A percentile compares a stretch with the other conserved stretches of the same genome.
These are phyloP conservation scores for Nasonovia ribisnigri DNA, from an alignment of 2,888 invertebrate species.

Conservation along the genomic window DNA sequence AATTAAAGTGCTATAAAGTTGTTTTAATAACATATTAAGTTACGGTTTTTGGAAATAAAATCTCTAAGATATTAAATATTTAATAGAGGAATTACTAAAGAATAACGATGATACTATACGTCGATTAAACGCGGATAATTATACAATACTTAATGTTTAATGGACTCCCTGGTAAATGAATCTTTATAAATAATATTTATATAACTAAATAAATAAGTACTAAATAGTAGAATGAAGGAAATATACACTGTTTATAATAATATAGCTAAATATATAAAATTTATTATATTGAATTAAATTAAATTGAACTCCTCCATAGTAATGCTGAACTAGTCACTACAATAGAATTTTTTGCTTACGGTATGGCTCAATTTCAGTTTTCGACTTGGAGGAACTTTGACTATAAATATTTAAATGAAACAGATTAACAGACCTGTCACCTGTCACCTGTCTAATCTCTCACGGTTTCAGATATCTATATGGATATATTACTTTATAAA, in stretches of 20 bases:
- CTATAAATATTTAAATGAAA: no score
- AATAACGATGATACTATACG: neutral
- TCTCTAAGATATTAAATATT: neutral
- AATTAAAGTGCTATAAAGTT: neutral
- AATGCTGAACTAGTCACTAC: no score
- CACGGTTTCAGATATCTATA: no score
- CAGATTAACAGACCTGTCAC: no score
- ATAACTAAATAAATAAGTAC: no score
- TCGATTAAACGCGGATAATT: neutral
- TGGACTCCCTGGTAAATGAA: neutral
- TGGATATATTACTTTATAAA: no score
- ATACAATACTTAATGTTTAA: neutral
- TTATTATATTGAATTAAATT: neutral
- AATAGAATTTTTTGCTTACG: neutral
- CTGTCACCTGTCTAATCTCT: no score
- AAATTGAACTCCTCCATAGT: neutral
- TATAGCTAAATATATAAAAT: neutral
- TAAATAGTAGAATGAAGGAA: neutral
- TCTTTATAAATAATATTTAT: neutral
- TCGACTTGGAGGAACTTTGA: neutral
- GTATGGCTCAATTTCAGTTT: neutral
- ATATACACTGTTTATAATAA: neutral
- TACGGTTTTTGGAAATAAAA: neutral
- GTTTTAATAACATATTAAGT: neutral
- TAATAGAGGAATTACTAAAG: neutral